These are phyloP conservation scores for Thrips palmi DNA, from an alignment of 1,140 invertebrate species.

Conservation along the genomic window DNA sequence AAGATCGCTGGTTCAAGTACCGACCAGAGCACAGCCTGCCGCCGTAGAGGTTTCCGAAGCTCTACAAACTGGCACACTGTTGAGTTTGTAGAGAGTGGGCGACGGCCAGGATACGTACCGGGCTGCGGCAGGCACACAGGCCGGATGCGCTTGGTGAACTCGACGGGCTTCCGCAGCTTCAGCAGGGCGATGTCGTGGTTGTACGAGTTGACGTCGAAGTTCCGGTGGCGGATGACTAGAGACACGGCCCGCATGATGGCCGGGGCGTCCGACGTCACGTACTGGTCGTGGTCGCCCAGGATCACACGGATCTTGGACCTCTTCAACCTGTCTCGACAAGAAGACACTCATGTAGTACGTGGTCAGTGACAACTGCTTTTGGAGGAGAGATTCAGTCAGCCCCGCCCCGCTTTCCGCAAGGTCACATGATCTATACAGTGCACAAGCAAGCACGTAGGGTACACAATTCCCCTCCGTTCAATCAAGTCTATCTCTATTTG, in stretches of 20 bases:
- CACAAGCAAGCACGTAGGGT: no score
- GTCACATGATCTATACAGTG: no score
- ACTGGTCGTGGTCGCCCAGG: slow-evolving; percentile 64
- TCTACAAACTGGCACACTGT: neutral
- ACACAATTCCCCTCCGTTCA: no score
- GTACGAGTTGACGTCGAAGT: slow-evolving; percentile 65
- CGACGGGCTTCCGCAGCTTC: slow-evolving; percentile 51
- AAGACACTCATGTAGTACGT: slow-evolving; percentile 3
- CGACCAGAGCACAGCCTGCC: neutral
- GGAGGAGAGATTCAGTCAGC: no score
- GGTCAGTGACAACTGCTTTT: no score
- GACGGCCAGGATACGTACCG: slow-evolving; percentile 26
- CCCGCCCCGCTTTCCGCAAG: no score
- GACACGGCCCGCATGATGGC: slow-evolving; percentile 60
- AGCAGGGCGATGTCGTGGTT: slow-evolving; percentile 75
- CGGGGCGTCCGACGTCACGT: slow-evolving; percentile 48
- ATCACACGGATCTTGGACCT: slow-evolving; percentile 58
- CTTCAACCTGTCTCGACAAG: slow-evolving; percentile 40
- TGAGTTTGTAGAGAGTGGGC: neutral
- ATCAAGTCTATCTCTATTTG: no score
- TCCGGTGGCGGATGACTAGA: slow-evolving; percentile 54
- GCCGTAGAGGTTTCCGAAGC: neutral
- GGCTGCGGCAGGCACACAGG: slow-evolving; percentile 56
- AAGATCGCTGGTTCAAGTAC: no score
- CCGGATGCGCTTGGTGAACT: slow-evolving; percentile 56